Evolutionary conservation across 2,797 vertebrate species (phyloP).

Genomic region (Ciconia nigra): DNA sequence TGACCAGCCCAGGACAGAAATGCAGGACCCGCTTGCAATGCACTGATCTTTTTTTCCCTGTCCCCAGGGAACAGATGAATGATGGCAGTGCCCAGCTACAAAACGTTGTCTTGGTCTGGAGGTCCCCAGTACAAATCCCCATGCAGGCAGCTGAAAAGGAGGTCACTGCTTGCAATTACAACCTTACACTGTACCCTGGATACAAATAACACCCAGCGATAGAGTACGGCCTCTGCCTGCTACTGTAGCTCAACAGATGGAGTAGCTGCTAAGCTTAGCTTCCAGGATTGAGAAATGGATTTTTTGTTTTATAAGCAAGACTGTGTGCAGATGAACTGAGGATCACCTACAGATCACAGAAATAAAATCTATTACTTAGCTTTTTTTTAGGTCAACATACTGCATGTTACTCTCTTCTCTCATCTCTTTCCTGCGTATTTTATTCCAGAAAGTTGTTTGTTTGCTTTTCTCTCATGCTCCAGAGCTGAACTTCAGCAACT

Average conservation of each 20-base stretch:
- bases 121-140: not conserved
- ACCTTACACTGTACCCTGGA: not conserved
- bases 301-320: slow-evolving; percentile 7
- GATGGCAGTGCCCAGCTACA: not conserved
- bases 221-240: not conserved
- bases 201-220: not conserved
- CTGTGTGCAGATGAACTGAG: not conserved
- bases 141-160: not conserved
- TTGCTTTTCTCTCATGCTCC: not conserved
- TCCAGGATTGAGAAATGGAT: not conserved
- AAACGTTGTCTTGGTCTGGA: not conserved
- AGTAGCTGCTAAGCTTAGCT: not conserved
- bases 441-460: not conserved
- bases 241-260: slow-evolving; percentile 4
- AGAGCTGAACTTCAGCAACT: not conserved
- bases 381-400: not conserved
- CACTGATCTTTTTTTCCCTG: not conserved
- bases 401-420: not conserved
- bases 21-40: not conserved
- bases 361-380: not conserved
- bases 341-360: not conserved
- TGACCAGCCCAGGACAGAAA: not conserved
- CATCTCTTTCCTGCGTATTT: not conserved
- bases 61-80: not conserved
- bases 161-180: not conserved